Base-by-base conservation (phyloP, 1,140 invertebrate species). In the Zaprionus ornatus region DNA sequence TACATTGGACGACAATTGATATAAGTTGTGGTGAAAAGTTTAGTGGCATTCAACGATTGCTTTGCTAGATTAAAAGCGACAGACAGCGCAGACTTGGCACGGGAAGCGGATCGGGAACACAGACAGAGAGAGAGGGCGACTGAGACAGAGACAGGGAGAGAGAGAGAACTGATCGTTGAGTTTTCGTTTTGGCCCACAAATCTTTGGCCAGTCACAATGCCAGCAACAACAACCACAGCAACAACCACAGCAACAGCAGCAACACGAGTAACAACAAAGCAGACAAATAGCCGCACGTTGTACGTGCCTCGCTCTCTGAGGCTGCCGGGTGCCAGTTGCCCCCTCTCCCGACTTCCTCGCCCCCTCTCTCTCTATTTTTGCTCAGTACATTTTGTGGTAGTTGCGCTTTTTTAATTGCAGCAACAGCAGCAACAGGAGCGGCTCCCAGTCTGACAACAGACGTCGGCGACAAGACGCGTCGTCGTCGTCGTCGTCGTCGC, bases 1-100 rank as follows among this genome's bases (percentile, higher is more conserved):
- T 90, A 91, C 90, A 91, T 91, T 91, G 90, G 90, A 90, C 90
- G 90, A 90, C 90, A 91, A 91, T 91, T 91, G 90, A 91, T 91
- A 91, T 91, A 91, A 91, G 90, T 91, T 91, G 88, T 91, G 88
- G 88, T 91, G 88, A 91, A 91, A 91, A 91, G 88, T 91, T 91
- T 91, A 91, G 88, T 88, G 88, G 88, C 88, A 91, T 91, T 91
- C 90, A 90, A 91, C 84, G 88, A 91, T 91, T 88, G 88, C 88
- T 90, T 90, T 90, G 87, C 86, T 90, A 90, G 85, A 90, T 90
- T 90, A 90, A 90, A 90, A 82, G 79, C 85, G 85, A 88, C 85
- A 88, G 85, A 79, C 77, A 74, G 75, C 60, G 32, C 62, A 54
- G 27, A 45, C 40, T 45, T 17, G 40, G 2, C 40, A 45, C n/a